Evolutionary conservation across 2,113 vertebrate genomes (phyloP).

Genomic region (Semicossyphus pulcher): DNA sequence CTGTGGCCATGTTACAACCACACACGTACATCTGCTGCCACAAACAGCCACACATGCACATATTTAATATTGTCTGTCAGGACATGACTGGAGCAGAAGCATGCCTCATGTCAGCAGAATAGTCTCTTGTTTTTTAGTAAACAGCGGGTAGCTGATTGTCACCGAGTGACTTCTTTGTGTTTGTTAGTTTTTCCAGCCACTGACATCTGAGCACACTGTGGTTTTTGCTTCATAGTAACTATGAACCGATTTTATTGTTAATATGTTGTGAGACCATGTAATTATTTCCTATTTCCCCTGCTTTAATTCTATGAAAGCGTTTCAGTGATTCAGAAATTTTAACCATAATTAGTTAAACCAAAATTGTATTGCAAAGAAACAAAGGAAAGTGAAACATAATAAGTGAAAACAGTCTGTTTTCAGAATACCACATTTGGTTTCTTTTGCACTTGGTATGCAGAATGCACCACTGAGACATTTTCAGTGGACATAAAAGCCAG

Average conservation of each 20-base stretch:
- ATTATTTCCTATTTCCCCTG: constrained; percentile 39
- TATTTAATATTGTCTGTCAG: constrained; percentile 13
- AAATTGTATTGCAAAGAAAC: constrained; percentile 46
- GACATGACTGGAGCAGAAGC: constrained; percentile 10
- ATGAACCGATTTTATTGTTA: constrained; percentile 38
- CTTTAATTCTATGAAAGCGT: constrained; percentile 42
- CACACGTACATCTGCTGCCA: not conserved
- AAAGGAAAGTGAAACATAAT: constrained; percentile 61
- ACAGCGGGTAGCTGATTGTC: constrained; percentile 38
- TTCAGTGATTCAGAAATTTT: constrained; percentile 47
- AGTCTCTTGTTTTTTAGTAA: constrained; percentile 26
- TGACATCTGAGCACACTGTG: constrained; percentile 25
- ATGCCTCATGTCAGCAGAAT: constrained; percentile 29
- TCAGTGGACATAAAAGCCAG: constrained; percentile 53
- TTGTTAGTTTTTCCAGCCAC: constrained; percentile 41
- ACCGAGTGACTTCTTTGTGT: constrained; percentile 28
- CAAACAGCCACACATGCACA: constrained; percentile 15
- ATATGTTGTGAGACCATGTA: constrained; percentile 38
- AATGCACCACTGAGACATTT: constrained; percentile 52
- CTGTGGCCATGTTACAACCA: constrained; percentile 20
- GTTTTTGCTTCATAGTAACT: constrained; percentile 45
- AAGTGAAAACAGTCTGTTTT: constrained; percentile 52
- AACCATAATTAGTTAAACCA: constrained; percentile 47
- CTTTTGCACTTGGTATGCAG: constrained; percentile 40
- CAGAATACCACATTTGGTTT: constrained; percentile 60